phyloP scores from a whole-genome alignment of 1,140 invertebrate genomes.

The Eubasilissa regina region DNA sequence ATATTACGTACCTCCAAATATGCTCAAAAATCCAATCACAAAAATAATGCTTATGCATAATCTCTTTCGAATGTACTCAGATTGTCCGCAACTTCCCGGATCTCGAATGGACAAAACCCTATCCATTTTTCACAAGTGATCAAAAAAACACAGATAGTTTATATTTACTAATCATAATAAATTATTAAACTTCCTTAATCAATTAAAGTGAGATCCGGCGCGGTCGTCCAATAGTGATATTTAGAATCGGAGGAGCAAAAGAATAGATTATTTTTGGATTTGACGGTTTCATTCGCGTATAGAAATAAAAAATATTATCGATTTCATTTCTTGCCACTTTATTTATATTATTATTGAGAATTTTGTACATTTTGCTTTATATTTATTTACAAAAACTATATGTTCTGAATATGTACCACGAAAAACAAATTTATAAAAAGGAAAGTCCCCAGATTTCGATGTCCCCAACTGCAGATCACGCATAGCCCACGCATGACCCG shows the following conservation, averaged over 20 bases:
- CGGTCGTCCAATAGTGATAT: constrained; percentile 11
- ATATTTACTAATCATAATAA: not conserved
- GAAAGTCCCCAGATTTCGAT: no score
- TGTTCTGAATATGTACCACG: no score
- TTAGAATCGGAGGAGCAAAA: constrained; percentile 1
- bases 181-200: not conserved
- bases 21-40: constrained; percentile 65
- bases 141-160: not conserved
- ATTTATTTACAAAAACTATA: no score
- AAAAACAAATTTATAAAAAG: no score
- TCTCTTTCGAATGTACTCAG: constrained; percentile 65
- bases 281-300: not conserved
- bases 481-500: no score
- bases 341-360: no score
- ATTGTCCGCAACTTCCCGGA: constrained; percentile 60
- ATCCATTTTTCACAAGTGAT: constrained; percentile 43
- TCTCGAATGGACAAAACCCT: constrained; percentile 51
- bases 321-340: no score
- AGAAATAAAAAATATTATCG: no score
- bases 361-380: no score
- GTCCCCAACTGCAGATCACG: no score
- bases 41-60: constrained; percentile 65
- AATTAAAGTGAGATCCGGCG: not conserved
- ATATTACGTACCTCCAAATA: constrained; percentile 65
- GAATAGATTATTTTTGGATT: constrained; percentile 35